Percentiles rank a stretch among this genome's conserved stretches.
Evolutionary conservation across 2,888 invertebrate species (phyloP).

Genomic region (Drosophila testacea): DNA sequence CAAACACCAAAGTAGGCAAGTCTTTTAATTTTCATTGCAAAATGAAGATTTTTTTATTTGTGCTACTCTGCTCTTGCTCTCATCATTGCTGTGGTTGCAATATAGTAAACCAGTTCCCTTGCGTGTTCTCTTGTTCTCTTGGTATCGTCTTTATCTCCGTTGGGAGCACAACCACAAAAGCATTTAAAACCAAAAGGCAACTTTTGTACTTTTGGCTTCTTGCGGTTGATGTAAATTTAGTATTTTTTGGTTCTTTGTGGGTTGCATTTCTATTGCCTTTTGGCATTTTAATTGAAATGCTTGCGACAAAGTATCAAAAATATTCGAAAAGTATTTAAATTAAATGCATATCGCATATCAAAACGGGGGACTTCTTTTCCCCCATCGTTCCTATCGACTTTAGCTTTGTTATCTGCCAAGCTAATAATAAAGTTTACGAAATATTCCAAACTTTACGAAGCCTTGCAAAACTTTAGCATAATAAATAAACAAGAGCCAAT

Average conservation of each 20-base stretch:
- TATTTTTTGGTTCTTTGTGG: constrained; percentile 21
- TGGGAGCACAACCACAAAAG: constrained; percentile 63
- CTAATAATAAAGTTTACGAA: constrained; percentile 83
- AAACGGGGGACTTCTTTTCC: neutral
- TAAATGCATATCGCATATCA: constrained; percentile 52
- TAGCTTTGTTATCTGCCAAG: constrained; percentile 45
- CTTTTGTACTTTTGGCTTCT: constrained; percentile 27
- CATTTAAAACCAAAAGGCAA: constrained; percentile 65
- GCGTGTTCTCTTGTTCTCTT: constrained; percentile 1
- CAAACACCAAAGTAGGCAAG: constrained; percentile 31
- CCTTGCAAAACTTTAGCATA: constrained; percentile 71
- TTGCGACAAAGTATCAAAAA: constrained; percentile 49
- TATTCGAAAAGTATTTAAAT: constrained; percentile 66
- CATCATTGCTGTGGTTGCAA: constrained; percentile 53
- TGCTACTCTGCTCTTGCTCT: constrained; percentile 15
- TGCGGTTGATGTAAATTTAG: constrained; percentile 57
- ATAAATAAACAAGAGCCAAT: constrained; percentile 72
- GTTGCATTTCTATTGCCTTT: constrained; percentile 37
- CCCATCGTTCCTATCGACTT: neutral
- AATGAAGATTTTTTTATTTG: constrained; percentile 12
- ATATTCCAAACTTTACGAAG: constrained; percentile 77
- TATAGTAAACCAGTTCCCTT: constrained; percentile 59
- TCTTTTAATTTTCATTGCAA: constrained; percentile 42
- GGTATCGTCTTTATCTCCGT: constrained; percentile 10
- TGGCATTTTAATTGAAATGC: constrained; percentile 74